Evolutionary conservation across 2,888 invertebrate species (phyloP).

Genomic region (Eupithecia subfuscata): DNA sequence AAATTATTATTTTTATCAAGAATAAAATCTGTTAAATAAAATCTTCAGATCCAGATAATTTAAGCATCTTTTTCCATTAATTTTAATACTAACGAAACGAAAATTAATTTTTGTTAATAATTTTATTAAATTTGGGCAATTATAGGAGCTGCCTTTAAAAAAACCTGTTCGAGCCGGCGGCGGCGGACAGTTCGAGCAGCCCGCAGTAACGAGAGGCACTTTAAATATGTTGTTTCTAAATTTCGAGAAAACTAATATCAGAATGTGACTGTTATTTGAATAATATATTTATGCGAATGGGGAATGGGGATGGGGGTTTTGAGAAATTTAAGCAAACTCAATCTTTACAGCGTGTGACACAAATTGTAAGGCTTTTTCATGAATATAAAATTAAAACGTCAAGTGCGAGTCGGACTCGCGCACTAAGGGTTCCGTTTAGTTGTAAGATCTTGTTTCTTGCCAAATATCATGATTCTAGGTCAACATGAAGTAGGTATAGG

Average conservation of each 20-base stretch:
- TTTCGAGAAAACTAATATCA: neutral
- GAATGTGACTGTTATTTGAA: conserved; percentile 1
- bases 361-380: too few species aligned
- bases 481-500: too few species aligned
- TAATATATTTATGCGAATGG: neutral
- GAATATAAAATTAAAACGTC: too few species aligned
- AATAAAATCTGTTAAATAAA: too few species aligned
- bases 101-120: neutral
- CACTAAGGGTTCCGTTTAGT: too few species aligned
- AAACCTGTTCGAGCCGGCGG: neutral
- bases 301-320: neutral
- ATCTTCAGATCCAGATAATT: too few species aligned
- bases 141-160: neutral
- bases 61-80: too few species aligned
- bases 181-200: too few species aligned
- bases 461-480: too few species aligned
- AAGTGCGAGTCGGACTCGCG: too few species aligned
- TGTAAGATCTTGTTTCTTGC: too few species aligned
- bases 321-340: neutral
- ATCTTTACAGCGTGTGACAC: neutral
- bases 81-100: neutral
- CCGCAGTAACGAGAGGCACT: neutral
- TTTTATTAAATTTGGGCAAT: neutral
- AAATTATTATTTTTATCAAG: too few species aligned
- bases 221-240: neutral